These are phyloP conservation scores for Orchesella cincta DNA, from an alignment of 1,140 invertebrate species.

Conservation along the genomic window DNA sequence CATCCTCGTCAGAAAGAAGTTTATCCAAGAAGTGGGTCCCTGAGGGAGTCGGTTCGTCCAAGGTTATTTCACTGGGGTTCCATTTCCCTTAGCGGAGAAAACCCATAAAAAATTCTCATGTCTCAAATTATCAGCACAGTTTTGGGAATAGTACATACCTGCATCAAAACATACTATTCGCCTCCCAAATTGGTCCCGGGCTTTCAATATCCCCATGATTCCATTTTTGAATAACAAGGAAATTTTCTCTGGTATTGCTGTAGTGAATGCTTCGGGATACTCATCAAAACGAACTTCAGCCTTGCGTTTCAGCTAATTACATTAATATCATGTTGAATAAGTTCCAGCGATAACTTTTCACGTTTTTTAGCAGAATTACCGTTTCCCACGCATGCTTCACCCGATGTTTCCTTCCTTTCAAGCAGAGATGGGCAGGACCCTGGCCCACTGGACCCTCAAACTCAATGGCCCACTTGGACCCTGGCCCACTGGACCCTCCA, in stretches of 20 bases:
- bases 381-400: no score
- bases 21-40: not conserved
- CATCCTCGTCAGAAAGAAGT: not conserved
- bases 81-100: not conserved
- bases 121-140: no score
- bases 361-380: no score
- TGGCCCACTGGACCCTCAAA: no score
- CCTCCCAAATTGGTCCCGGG: not conserved
- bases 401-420: no score
- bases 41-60: not conserved
- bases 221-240: not conserved
- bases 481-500: no score
- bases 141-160: not conserved
- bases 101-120: no score
- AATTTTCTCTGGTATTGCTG: not conserved
- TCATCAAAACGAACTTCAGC: not conserved
- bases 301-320: conserved; percentile 1
- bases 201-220: not conserved
- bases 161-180: not conserved
- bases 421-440: no score
- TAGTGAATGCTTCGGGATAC: not conserved
- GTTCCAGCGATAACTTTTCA: no score
- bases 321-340: no score
- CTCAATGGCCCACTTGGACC: no score
- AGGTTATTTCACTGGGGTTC: not conserved